Conservation (phyloP, 1,140 invertebrate genomes). For the Sipha flava region DNA sequence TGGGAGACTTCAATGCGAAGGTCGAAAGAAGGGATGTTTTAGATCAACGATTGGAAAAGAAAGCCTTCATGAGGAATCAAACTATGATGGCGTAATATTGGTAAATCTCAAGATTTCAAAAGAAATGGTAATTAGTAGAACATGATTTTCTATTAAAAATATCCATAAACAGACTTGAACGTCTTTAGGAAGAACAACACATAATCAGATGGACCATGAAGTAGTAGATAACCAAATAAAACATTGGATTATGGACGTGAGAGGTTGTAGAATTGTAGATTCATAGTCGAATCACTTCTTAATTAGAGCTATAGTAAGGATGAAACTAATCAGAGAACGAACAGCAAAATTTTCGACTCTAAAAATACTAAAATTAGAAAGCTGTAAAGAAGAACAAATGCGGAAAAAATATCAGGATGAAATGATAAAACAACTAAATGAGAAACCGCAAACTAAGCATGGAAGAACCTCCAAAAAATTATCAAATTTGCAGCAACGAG, state of each 20-base stretch:
- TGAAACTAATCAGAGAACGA: not conserved
- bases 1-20: too few species aligned
- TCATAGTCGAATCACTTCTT: slow-evolving; percentile 33
- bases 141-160: not conserved
- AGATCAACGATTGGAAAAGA: not conserved
- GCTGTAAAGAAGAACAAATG: not conserved
- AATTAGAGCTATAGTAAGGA: slow-evolving; percentile 29
- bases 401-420: not conserved
- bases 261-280: slow-evolving; percentile 25
- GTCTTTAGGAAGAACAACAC: slow-evolving; percentile 21
- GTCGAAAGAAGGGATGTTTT: not conserved
- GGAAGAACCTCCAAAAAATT: not conserved
- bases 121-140: not conserved
- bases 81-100: not conserved
- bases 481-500: not conserved
- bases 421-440: not conserved
- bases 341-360: not conserved
- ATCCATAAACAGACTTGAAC: slow-evolving; percentile 36
- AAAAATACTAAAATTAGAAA: not conserved
- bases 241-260: not conserved
- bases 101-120: not conserved
- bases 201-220: slow-evolving; percentile 37
- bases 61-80: too few species aligned
- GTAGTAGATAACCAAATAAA: slow-evolving; percentile 29
- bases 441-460: not conserved